phyloP scores from a whole-genome alignment of 2,797 vertebrate species.

The Botia kubotai region DNA sequence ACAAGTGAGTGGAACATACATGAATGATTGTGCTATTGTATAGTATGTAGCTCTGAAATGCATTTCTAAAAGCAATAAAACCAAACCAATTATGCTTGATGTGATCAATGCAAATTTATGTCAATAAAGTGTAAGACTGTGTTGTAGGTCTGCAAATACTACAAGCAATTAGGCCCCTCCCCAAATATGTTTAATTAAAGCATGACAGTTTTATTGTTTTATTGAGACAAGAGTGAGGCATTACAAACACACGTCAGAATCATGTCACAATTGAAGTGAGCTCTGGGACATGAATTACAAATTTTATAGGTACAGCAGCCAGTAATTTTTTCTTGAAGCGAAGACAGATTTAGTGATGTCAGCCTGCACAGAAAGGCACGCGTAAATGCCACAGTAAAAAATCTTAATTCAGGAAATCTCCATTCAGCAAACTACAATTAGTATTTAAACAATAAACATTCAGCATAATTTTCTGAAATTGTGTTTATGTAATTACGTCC shows the following conservation, averaged over 20 bases:
- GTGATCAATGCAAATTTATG: neutral
- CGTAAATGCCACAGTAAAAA: conserved; percentile 30
- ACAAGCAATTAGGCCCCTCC: conserved; percentile 13
- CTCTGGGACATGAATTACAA: conserved; percentile 34
- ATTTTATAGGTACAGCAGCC: neutral
- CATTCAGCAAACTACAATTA: neutral
- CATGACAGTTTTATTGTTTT: conserved; percentile 52
- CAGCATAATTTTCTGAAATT: neutral
- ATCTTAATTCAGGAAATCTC: conserved; percentile 4
- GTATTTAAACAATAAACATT: neutral
- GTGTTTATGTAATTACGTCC: conserved; percentile 1
- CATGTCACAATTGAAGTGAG: conserved; percentile 18
- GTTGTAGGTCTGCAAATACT: neutral
- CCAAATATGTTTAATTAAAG: conserved; percentile 38
- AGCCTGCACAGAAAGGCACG: conserved; percentile 53
- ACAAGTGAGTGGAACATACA: conserved; percentile 91
- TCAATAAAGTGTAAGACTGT: neutral
- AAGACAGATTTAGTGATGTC: conserved; percentile 45
- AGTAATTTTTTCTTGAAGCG: conserved; percentile 63
- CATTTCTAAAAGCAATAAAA: neutral
- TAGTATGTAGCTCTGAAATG: neutral
- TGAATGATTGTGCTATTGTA: conserved; percentile 71
- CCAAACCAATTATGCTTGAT: neutral
- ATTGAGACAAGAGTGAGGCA: conserved; percentile 29
- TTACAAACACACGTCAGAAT: conserved; percentile 11